These are phyloP conservation scores for Phyllotreta cruciferae DNA, from an alignment of 2,888 invertebrate genomes.

Conservation along the genomic window DNA sequence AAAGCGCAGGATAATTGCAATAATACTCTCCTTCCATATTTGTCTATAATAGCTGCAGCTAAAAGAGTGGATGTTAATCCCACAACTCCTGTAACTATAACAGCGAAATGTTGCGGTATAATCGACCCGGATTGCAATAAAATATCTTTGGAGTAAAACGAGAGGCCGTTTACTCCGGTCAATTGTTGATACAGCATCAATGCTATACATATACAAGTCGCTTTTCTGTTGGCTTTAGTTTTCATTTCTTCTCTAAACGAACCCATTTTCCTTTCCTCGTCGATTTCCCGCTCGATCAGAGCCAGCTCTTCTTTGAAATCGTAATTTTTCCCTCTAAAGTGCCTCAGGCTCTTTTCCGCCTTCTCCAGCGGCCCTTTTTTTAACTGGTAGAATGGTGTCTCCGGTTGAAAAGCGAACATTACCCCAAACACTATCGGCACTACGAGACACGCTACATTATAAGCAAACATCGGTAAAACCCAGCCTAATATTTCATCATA, in stretches of 20 bases:
- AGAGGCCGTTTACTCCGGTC: slow-evolving; percentile 10
- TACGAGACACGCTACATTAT: slow-evolving; percentile 69
- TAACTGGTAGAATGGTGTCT: slow-evolving; percentile 78
- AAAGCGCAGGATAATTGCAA: slow-evolving; percentile 5
- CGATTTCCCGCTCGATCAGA: slow-evolving; percentile 60
- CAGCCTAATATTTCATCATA: slow-evolving; percentile 74
- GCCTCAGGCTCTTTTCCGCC: slow-evolving; percentile 71
- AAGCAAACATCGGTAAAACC: slow-evolving; percentile 64
- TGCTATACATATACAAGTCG: slow-evolving; percentile 13
- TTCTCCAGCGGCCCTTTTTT: slow-evolving; percentile 67
- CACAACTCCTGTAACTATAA: slow-evolving; percentile 15
- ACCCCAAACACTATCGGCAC: slow-evolving; percentile 72
- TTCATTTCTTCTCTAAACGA: slow-evolving; percentile 10
- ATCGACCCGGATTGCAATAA: slow-evolving; percentile 6
- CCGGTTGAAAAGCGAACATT: slow-evolving; percentile 81
- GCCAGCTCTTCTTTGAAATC: slow-evolving; percentile 67
- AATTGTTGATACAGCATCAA: slow-evolving; percentile 28
- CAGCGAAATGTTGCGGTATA: slow-evolving; percentile 2
- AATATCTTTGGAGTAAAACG: slow-evolving; percentile 26
- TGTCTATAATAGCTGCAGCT: slow-evolving; percentile 11
- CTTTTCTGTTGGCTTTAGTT: slow-evolving; percentile 53
- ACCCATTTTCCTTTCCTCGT: background rate
- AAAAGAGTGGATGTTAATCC: slow-evolving; percentile 10
- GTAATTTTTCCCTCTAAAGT: slow-evolving; percentile 73
- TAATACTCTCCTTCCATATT: slow-evolving; percentile 16